These are phyloP conservation scores for Nephrocerus scutellatus DNA, from an alignment of 2,888 invertebrate species.

Conservation along the genomic window DNA sequence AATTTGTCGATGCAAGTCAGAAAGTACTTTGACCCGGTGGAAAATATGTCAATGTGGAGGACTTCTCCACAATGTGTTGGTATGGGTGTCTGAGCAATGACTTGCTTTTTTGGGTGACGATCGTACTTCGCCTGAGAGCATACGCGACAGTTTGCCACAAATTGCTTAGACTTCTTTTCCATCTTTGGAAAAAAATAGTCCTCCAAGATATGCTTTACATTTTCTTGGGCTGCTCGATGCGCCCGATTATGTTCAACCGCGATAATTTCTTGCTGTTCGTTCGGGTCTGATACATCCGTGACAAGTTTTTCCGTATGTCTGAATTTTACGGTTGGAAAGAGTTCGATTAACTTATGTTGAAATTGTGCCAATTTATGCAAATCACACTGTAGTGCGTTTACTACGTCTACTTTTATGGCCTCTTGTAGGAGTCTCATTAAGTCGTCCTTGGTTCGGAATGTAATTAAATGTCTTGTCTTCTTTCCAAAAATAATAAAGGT, in stretches of 20 bases:
- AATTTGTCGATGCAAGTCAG: constrained; percentile 19
- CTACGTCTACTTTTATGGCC: constrained; percentile 6
- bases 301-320: constrained; percentile 10
- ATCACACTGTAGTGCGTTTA: constrained; percentile 10
- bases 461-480: constrained; percentile 9
- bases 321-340: constrained; percentile 13
- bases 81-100: constrained; percentile 13
- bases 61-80: constrained; percentile 12
- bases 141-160: constrained; percentile 7
- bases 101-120: constrained; percentile 10
- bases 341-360: constrained; percentile 11
- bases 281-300: constrained; percentile 7
- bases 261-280: constrained; percentile 10
- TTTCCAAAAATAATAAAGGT: constrained; percentile 13
- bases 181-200: constrained; percentile 15
- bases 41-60: constrained; percentile 12
- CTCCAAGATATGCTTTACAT: constrained; percentile 8
- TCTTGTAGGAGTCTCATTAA: constrained; percentile 4
- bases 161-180: constrained; percentile 6
- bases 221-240: constrained; percentile 11
- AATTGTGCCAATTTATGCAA: constrained; percentile 9
- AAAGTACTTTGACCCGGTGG: too few relatives aligned
- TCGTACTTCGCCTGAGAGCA: constrained; percentile 7
- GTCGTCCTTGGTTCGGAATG: constrained; percentile 3
- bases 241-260: constrained; percentile 12